These are phyloP conservation scores for Nipponia nippon DNA, from an alignment of 2,113 vertebrate species.

Conservation along the genomic window DNA sequence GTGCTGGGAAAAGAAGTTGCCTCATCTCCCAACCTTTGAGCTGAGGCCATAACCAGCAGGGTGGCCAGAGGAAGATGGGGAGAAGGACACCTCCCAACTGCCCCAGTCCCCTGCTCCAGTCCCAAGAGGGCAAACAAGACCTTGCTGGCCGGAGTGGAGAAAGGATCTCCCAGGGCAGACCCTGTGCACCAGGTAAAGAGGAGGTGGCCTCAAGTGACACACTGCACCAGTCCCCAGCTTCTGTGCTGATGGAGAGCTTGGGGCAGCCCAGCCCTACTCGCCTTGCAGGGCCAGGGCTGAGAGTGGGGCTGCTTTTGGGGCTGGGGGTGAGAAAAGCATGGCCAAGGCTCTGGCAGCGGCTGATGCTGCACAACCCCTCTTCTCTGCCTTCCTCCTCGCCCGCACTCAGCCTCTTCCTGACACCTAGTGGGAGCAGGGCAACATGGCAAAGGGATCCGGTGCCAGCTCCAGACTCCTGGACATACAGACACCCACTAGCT, in stretches of 20 bases:
- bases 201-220: background rate
- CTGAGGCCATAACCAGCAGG: background rate
- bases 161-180: background rate
- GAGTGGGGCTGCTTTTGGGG: background rate
- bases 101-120: background rate
- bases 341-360: background rate
- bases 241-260: background rate
- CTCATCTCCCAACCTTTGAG: background rate
- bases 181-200: rapidly evolving
- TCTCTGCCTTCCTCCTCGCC: background rate
- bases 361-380: rapidly evolving
- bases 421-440: slow-evolving; percentile 54
- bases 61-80: no score
- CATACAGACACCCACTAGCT: rapidly evolving
- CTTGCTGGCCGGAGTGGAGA: background rate
- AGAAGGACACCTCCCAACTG: background rate
- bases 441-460: background rate
- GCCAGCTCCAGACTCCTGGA: background rate
- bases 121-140: background rate
- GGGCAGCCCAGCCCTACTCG: rapidly evolving
- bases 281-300: background rate
- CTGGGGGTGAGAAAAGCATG: background rate
- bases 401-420: slow-evolving; percentile 36
- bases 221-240: background rate
- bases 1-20: background rate